These are phyloP conservation scores for Galerucella calmariensis DNA, from an alignment of 2,888 invertebrate genomes.

Conservation along the genomic window DNA sequence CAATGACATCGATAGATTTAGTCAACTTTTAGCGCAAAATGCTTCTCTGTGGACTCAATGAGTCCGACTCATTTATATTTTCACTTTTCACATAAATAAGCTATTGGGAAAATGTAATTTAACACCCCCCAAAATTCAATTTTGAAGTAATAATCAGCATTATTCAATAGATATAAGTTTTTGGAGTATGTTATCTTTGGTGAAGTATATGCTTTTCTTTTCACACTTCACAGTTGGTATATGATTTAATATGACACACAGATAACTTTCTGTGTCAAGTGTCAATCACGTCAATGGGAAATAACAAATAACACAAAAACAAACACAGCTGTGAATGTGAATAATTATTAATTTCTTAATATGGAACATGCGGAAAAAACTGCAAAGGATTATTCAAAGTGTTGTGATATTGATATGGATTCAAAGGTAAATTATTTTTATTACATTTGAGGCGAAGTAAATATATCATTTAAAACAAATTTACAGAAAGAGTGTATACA, in stretches of 20 bases:
- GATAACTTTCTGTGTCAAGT: too few relatives aligned
- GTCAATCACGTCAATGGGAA: too few relatives aligned
- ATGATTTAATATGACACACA: too few relatives aligned
- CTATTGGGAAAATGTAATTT: background rate
- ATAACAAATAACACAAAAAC: background rate
- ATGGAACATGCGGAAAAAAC: slow-evolving; percentile 30
- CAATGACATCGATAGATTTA: slow-evolving; percentile 2
- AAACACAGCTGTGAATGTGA: background rate
- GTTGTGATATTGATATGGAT: slow-evolving; percentile 30
- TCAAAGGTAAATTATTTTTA: slow-evolving; percentile 22
- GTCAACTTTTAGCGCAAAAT: background rate
- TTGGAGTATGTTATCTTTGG: background rate
- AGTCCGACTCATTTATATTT: background rate
- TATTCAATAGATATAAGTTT: background rate
- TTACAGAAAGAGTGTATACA: slow-evolving; percentile 32
- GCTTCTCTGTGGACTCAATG: too few relatives aligned
- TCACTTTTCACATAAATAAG: background rate
- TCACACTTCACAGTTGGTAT: too few relatives aligned
- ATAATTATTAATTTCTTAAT: background rate
- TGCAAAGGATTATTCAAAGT: slow-evolving; percentile 32
- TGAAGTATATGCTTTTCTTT: too few relatives aligned
- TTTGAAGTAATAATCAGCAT: background rate
- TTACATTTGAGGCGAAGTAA: background rate
- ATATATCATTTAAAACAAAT: slow-evolving; percentile 50
- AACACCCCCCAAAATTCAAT: background rate